Evolutionary conservation across 1,140 invertebrate genomes (phyloP), one percentile per base, ranked within the genome.

Genomic region (Ceratina australensis): DNA sequence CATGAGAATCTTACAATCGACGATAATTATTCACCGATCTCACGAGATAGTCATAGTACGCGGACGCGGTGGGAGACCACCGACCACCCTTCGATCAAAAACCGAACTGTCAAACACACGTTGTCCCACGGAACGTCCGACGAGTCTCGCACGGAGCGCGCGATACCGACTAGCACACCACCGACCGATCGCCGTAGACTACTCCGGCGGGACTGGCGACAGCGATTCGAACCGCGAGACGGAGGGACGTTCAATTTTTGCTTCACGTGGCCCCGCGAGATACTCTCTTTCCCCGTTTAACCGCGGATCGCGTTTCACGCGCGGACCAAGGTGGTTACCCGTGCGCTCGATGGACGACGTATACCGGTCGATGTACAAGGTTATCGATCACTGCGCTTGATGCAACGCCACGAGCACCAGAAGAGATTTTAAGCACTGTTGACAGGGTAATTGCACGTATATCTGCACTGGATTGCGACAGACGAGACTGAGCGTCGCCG

Each of bases 401-500:
- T 67, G 18, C 47, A 67, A 66, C 60, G 65, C n/a, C 69, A 66
- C 82, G 59, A 72, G 69, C 71, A 74, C 83, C 65, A 73, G 64
- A 74, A 56, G 47, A 54, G 79, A 84, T 84, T 84, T 84, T 84
- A 84, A 89, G 79, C 83, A 87, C 84, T 82, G 85, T 87, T 90
- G 86, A 89, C 84, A 87, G 81, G 72, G 86, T 87, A 90, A 90
- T 89, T 88, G 87, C 81, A 79, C 88, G 87, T 89, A 90, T 88
- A 89, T 87, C 87, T 87, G 81, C 88, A 83, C 87, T 82, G 83
- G 88, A 89, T 89, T 88, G 89, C 85, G 74, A 89, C 86, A 78
- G 88, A 82, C 89, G 88, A 90, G 89, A 90, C 89, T 90, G 89
- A 90, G 79, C 88, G 88, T 87, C 87, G 87, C 89, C 87, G 88